These are phyloP conservation scores for Hyposoter didymator DNA, from an alignment of 2,888 invertebrate species.

Conservation along the genomic window DNA sequence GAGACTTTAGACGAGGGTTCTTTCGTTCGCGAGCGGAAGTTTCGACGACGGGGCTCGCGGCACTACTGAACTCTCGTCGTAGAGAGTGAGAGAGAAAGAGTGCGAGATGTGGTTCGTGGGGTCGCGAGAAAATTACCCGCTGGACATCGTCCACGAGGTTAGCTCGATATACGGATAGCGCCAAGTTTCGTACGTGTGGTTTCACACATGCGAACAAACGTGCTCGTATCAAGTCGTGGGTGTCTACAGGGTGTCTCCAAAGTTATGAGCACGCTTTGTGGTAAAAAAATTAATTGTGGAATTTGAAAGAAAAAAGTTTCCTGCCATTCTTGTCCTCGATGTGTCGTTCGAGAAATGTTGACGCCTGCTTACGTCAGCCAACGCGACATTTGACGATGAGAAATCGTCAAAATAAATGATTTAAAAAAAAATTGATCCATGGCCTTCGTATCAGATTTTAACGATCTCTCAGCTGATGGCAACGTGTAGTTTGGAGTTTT, in stretches of 20 bases:
- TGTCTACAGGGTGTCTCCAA: background rate
- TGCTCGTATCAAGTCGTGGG: background rate
- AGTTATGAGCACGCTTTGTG: background rate
- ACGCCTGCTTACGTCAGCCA: too few species aligned
- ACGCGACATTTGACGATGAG: too few species aligned
- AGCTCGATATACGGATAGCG: conserved; percentile 74
- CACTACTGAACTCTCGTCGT: conserved; percentile 72
- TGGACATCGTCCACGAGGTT: conserved; percentile 79
- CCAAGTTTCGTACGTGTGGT: conserved; percentile 50
- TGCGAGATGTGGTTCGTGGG: conserved; percentile 40
- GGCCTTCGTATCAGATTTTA: background rate
- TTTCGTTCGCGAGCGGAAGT: conserved; percentile 46
- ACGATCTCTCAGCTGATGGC: background rate
- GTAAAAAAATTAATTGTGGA: background rate
- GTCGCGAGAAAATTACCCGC: conserved; percentile 68
- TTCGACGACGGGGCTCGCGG: conserved; percentile 69
- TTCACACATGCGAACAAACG: conserved; percentile 39
- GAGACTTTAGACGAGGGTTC: conserved; percentile 19
- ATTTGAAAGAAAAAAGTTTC: background rate
- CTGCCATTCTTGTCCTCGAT: too few species aligned
- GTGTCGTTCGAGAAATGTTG: background rate
- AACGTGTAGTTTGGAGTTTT: background rate
- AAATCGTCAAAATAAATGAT: background rate
- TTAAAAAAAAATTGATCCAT: background rate
- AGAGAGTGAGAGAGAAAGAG: conserved; percentile 1